These are phyloP conservation scores for Cebidichthys violaceus DNA, from an alignment of 2,113 vertebrate species.

Conservation along the genomic window DNA sequence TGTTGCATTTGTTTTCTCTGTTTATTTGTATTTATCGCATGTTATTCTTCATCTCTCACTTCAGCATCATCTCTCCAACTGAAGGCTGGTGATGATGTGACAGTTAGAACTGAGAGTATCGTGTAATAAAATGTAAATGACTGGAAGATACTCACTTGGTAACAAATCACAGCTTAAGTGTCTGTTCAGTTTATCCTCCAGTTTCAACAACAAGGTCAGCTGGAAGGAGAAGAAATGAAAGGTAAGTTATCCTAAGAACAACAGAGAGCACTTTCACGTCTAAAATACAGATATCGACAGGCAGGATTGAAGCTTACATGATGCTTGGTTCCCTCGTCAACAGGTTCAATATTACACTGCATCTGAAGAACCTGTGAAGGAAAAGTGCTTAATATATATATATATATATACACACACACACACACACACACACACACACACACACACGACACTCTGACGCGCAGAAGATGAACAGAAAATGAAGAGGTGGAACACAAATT, in stretches of 20 bases:
- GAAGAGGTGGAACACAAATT: neutral
- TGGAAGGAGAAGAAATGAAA: constrained; percentile 63
- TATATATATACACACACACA: no score
- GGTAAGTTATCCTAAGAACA: neutral
- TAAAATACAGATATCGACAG: neutral
- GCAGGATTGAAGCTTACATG: constrained; percentile 85
- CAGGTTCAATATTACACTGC: constrained; percentile 98
- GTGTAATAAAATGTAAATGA: neutral
- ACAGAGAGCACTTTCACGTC: neutral
- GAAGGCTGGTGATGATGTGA: neutral
- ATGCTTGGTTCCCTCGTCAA: constrained; percentile 95
- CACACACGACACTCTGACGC: no score
- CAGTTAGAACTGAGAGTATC: neutral
- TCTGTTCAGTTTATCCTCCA: constrained; percentile 98
- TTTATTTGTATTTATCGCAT: no score
- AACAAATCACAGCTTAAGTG: constrained; percentile 98
- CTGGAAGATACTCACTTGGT: constrained; percentile 87
- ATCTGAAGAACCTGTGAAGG: constrained; percentile 92
- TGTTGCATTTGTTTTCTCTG: no score
- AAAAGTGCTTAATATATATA: neutral
- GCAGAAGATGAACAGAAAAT: neutral
- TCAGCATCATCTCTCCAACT: neutral
- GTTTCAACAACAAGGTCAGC: constrained; percentile 96
- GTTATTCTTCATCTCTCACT: no score
- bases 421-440: no score